These are phyloP conservation scores for Chrysomela aeneicollis DNA, from an alignment of 2,888 invertebrate species.

Conservation along the genomic window DNA sequence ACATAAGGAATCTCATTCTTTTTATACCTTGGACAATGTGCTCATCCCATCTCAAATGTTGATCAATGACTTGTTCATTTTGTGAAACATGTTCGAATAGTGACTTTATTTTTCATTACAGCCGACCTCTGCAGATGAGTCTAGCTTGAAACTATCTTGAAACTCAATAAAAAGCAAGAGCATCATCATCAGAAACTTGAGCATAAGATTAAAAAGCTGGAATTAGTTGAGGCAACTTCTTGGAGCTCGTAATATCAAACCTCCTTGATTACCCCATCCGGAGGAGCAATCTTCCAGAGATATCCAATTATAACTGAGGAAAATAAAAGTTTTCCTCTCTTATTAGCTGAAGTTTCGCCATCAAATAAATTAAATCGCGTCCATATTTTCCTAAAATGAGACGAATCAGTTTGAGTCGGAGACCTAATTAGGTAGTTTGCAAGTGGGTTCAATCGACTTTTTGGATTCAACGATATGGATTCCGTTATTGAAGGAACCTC, in stretches of 20 bases:
- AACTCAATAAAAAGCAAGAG: background rate
- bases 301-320: conserved; percentile 33
- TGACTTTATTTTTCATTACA: too few relatives aligned
- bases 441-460: conserved; percentile 36
- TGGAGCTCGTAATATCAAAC: background rate
- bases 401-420: conserved; percentile 37
- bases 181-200: background rate
- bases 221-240: background rate
- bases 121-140: too few relatives aligned
- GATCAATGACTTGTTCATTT: too few relatives aligned
- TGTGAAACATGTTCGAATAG: too few relatives aligned
- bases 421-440: conserved; percentile 41
- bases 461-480: conserved; percentile 37
- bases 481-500: conserved; percentile 36
- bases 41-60: background rate
- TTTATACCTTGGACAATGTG: background rate
- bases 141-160: too few relatives aligned
- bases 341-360: conserved; percentile 35
- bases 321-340: conserved; percentile 28
- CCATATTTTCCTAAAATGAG: conserved; percentile 35
- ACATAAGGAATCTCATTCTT: background rate
- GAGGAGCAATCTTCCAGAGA: conserved; percentile 28
- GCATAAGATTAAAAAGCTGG: background rate
- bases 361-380: conserved; percentile 34
- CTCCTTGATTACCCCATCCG: conserved; percentile 14